Evolutionary conservation across 2,888 invertebrate genomes (phyloP).

Genomic region (Drosophila siamana): DNA sequence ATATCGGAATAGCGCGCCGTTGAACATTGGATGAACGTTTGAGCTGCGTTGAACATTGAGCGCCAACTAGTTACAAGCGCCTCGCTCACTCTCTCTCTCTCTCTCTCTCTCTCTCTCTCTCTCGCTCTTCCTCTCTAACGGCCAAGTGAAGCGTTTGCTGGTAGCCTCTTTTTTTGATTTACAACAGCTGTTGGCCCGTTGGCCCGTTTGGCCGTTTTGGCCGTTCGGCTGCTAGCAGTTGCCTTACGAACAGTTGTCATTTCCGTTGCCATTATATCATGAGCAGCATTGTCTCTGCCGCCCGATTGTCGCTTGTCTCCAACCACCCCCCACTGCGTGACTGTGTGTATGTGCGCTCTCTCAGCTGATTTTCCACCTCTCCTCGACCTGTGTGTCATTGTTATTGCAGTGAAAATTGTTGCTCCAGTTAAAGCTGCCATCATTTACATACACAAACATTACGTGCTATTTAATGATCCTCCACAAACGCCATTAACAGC

Average conservation of each 20-base stretch:
- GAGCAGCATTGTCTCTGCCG: constrained; percentile 57
- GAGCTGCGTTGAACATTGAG: constrained; percentile 19
- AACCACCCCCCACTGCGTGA: not conserved
- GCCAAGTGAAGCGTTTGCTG: constrained; percentile 35
- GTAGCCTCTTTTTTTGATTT: constrained; percentile 74
- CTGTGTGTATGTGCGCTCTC: not conserved
- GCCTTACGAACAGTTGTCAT: constrained; percentile 51
- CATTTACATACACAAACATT: constrained; percentile 46
- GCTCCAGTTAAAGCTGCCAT: constrained; percentile 49
- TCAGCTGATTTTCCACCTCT: constrained; percentile 48
- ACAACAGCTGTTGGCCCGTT: constrained; percentile 63
- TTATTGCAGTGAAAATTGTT: constrained; percentile 47
- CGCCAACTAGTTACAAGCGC: constrained; percentile 30
- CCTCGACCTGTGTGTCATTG: constrained; percentile 51
- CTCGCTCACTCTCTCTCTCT: constrained; percentile 14
- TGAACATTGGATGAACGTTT: constrained; percentile 12
- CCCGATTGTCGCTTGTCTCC: not conserved
- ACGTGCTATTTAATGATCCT: constrained; percentile 17
- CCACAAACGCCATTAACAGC: constrained; percentile 5
- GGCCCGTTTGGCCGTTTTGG: constrained; percentile 5
- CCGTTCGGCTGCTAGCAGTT: constrained; percentile 7
- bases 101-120: constrained; percentile 5
- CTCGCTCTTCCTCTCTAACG: constrained; percentile 41
- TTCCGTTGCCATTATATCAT: constrained; percentile 78
- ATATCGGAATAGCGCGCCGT: constrained; percentile 58